Evolutionary conservation across 1,140 invertebrate species (phyloP).

Genomic region (Cotesia vestalis): DNA sequence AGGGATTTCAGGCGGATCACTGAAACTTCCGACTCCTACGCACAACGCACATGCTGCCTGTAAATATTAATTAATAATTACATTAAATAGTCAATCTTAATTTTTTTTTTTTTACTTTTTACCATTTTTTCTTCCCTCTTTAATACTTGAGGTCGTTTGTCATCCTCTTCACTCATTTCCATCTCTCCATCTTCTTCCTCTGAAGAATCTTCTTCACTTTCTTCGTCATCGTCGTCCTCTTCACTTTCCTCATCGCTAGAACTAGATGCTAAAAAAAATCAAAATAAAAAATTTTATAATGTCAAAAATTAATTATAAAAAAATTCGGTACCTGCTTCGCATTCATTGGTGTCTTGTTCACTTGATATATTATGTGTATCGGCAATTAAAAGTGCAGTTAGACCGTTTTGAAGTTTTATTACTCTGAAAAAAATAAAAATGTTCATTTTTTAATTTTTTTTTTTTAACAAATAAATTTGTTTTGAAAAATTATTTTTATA

Average conservation of each 20-base stretch:
- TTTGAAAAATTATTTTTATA: too few relatives aligned
- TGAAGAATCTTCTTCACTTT: constrained; percentile 35
- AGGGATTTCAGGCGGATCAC: constrained; percentile 78
- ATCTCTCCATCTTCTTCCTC: constrained; percentile 40
- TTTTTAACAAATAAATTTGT: not conserved
- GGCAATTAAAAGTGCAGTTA: constrained; percentile 74
- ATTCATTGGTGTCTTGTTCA: constrained; percentile 38
- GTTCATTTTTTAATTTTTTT: not conserved
- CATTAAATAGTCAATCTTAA: not conserved
- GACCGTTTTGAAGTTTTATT: constrained; percentile 73
- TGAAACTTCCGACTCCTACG: constrained; percentile 78
- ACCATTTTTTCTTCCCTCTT: constrained; percentile 62
- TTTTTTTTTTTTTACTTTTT: not conserved
- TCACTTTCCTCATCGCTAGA: constrained; percentile 47
- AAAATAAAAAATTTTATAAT: not conserved
- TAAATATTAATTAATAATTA: constrained; percentile 29
- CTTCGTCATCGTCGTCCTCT: constrained; percentile 43
- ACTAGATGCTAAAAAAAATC: constrained; percentile 52
- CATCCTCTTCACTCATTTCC: constrained; percentile 55
- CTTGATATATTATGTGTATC: constrained; percentile 57
- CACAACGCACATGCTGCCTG: constrained; percentile 77
- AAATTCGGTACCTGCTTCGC: constrained; percentile 34
- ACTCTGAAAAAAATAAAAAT: constrained; percentile 62
- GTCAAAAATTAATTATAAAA: constrained; percentile 5
- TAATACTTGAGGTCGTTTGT: constrained; percentile 50